Evolutionary conservation across 2,888 invertebrate species (phyloP), one percentile per base, ranked within the genome.

Genomic region (Cactoblastis cactorum): DNA sequence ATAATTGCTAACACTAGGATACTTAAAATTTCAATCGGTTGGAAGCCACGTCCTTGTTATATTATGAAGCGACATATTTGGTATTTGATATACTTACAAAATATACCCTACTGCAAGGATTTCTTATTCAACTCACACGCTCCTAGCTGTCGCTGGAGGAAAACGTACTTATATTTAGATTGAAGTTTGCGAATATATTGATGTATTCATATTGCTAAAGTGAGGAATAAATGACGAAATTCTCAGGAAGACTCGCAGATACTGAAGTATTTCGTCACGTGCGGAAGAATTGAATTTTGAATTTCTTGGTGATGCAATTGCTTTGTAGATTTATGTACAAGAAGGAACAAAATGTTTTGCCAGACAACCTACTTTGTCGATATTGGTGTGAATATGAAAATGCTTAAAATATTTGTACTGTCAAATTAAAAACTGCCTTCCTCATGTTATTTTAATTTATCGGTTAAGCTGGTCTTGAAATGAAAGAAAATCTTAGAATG

Each of bases 151-250:
- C 3, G 33, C 33, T 9, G 6, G 12, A 37, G 37, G 1, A 12
- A 17, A 37, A 37, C 1, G 37, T 37, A 17, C 15, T 9, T 15
- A 15, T 37, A 5, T 17, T 9, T 32, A 17, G 17, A 28, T 28
- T 39, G 18, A 14, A 43, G 43, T 17, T 43, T 43, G 28, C 15
- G 17, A 43, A 43, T 43, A 43, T 32, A 43, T 28, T 43, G 43
- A 32, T 28, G 28, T 32, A 43, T 43, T 43, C 43, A 43, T 43
- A 43, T 12, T 24, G 11, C 28, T 15, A 14, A 24, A 32, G 43
- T 28, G 28, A 43, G 15, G 43, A 28, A 28, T 28, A 43, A 43
- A 43, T 43, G 43, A 43, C 43, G 28, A 28, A 43, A 14, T 43
- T 32, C 14, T 28, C 11, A 18, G 43, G 28, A 43, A 28, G 24